Percentiles rank a stretch among this genome's conserved stretches.
Evolutionary conservation across 2,797 vertebrate genomes (phyloP).

Genomic region (Premnoplex brunnescens): DNA sequence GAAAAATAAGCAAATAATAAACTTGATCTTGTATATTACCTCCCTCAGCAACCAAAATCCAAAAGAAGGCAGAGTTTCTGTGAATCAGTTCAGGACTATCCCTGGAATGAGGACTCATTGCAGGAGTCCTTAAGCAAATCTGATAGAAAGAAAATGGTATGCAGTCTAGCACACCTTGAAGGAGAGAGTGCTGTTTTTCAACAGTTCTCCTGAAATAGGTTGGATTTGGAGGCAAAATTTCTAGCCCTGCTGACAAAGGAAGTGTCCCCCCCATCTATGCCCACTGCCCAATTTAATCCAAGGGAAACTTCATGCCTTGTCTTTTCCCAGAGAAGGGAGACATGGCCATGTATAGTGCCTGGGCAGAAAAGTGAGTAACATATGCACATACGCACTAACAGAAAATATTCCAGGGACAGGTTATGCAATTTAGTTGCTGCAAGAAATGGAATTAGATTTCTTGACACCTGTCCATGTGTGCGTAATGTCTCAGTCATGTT

Average conservation of each 20-base stretch:
- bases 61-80: not conserved
- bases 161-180: not conserved
- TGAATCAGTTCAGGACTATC: not conserved
- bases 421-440: not conserved
- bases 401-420: not conserved
- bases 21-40: not conserved
- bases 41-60: not conserved
- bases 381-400: not conserved
- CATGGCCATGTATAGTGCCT: rapidly evolving
- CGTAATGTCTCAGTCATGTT: not conserved
- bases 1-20: not conserved
- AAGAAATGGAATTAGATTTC: not conserved
- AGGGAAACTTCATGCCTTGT: not conserved
- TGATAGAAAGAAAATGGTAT: not conserved
- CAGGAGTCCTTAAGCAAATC: not conserved
- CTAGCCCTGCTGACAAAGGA: not conserved
- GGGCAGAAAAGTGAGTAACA: not conserved
- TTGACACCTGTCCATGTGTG: not conserved
- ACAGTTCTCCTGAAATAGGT: not conserved
- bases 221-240: not conserved
- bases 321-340: not conserved
- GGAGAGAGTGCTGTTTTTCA: not conserved
- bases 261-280: rapidly evolving
- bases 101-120: not conserved
- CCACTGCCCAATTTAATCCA: not conserved